Evolutionary conservation across 2,797 vertebrate genomes (phyloP).

Genomic region (Pygocentrus nattereri): DNA sequence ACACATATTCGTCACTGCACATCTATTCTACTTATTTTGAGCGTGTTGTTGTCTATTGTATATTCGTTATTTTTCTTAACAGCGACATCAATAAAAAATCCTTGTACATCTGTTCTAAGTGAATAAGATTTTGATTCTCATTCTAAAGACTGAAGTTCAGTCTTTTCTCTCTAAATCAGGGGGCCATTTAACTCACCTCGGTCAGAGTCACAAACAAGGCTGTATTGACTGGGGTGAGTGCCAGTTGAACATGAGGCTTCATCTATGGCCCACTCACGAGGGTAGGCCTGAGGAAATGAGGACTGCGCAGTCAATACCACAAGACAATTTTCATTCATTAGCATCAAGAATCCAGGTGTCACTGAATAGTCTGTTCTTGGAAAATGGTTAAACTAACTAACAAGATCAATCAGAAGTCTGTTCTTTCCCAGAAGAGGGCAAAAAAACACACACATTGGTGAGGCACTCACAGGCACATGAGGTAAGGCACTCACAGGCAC

Average conservation of each 20-base stretch:
- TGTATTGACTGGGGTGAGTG: constrained; percentile 78
- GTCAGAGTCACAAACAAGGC: constrained; percentile 72
- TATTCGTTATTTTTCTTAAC: too few species aligned
- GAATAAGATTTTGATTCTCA: too few species aligned
- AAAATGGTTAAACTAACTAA: constrained; percentile 58
- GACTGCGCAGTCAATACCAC: constrained; percentile 77
- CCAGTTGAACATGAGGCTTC: constrained; percentile 73
- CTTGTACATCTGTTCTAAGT: too few species aligned
- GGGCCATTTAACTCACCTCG: constrained; percentile 58
- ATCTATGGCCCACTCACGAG: constrained; percentile 75
- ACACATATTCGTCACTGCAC: too few species aligned
- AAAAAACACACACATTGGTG: neutral
- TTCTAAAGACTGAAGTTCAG: constrained; percentile 19
- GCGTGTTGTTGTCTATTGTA: too few species aligned
- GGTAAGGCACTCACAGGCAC: neutral
- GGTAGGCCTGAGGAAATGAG: constrained; percentile 67
- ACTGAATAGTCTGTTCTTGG: constrained; percentile 80
- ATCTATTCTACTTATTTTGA: too few species aligned
- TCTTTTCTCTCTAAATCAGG: constrained; percentile 48
- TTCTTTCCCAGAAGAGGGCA: neutral
- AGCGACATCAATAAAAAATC: too few species aligned
- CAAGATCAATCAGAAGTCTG: neutral
- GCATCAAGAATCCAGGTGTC: constrained; percentile 77
- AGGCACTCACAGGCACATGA: neutral
- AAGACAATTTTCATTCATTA: constrained; percentile 77